Conservation (phyloP, 2,113 vertebrate genomes). For the Syngnathoides biaculeatus region DNA sequence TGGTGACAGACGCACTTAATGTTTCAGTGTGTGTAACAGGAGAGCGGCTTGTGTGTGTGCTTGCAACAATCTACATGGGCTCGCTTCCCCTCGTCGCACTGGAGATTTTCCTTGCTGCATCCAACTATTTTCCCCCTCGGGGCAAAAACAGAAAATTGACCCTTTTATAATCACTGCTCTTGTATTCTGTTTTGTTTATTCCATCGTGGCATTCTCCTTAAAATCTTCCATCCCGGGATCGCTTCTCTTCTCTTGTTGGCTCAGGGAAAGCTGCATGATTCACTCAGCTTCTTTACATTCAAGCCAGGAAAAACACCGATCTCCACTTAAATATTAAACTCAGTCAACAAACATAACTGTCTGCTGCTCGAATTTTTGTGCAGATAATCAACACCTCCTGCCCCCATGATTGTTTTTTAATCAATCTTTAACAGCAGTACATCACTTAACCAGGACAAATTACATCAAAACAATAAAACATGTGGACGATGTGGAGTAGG, state of each 20-base stretch:
- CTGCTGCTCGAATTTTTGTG: not conserved
- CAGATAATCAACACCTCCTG: too few relatives aligned
- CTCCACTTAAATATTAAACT: slow-evolving; percentile 16
- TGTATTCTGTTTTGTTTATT: slow-evolving; percentile 10
- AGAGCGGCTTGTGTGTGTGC: slow-evolving; percentile 36
- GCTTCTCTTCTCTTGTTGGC: slow-evolving; percentile 5
- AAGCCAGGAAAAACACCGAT: slow-evolving; percentile 38
- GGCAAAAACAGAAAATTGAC: slow-evolving; percentile 15
- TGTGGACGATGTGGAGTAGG: too few relatives aligned
- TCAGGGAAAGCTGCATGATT: slow-evolving; percentile 39
- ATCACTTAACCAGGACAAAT: not conserved
- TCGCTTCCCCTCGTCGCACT: slow-evolving; percentile 6
- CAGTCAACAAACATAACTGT: slow-evolving; percentile 12
- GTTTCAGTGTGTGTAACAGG: slow-evolving; percentile 64
- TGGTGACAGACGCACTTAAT: slow-evolving; percentile 59
- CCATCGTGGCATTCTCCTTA: not conserved
- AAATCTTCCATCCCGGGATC: not conserved
- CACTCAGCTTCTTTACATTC: slow-evolving; percentile 6
- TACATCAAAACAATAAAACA: not conserved
- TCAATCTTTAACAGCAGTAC: not conserved
- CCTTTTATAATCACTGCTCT: slow-evolving; percentile 5
- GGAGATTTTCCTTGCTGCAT: slow-evolving; percentile 17
- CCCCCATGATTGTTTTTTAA: not conserved
- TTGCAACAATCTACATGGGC: not conserved
- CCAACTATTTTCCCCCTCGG: slow-evolving; percentile 8